Conservation (phyloP, 2,797 vertebrate genomes). For the Intellagama lesueurii region DNA sequence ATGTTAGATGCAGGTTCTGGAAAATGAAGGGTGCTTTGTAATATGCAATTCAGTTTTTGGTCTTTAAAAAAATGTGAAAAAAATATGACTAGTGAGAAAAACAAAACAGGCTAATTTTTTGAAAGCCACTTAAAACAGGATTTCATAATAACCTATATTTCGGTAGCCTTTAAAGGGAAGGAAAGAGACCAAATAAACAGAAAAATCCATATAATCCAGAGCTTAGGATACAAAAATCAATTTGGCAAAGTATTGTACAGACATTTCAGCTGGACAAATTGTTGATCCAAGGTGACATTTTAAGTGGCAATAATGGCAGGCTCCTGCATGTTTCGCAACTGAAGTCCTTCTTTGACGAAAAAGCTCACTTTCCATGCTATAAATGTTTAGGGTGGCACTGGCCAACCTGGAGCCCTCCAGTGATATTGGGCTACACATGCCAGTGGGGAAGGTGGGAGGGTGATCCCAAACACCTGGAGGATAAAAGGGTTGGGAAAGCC, state of each 20-base stretch:
- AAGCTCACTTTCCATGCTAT: neutral
- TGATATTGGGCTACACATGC: neutral
- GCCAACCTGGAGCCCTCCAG: neutral
- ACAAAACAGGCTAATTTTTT: conserved; percentile 13
- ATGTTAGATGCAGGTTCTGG: neutral
- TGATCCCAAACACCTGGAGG: neutral
- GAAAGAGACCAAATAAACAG: conserved; percentile 1
- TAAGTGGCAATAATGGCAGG: neutral
- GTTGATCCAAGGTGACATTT: neutral
- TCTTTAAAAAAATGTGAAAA: neutral
- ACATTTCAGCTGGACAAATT: neutral
- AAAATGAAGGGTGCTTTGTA: neutral
- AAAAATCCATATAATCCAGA: neutral
- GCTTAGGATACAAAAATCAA: conserved; percentile 4
- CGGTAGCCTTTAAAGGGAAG: conserved; percentile 7
- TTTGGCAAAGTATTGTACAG: neutral
- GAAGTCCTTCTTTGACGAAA: neutral
- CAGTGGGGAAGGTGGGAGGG: neutral
- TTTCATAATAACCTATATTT: neutral
- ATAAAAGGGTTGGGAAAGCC: neutral
- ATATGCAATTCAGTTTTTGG: neutral
- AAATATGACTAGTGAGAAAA: neutral
- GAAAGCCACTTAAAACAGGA: conserved; percentile 14
- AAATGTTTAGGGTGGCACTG: neutral
- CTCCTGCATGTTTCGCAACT: neutral